These are phyloP conservation scores for Betta splendens DNA, from an alignment of 2,797 vertebrate species.

Conservation along the genomic window DNA sequence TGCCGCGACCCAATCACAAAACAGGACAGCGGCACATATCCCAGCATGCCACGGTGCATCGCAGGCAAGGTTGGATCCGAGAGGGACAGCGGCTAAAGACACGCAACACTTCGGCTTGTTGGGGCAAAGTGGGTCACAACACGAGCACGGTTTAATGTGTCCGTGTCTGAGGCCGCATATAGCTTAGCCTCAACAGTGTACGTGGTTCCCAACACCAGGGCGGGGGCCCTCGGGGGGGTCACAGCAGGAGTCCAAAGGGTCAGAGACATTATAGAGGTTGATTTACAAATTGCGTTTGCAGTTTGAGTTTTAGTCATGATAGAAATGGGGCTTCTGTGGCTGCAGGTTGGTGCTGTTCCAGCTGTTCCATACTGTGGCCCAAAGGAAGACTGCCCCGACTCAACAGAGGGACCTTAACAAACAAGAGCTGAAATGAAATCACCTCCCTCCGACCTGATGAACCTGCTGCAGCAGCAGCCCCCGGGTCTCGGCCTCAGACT, in stretches of 20 bases:
- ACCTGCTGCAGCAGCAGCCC: too few species aligned
- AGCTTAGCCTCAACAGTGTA: not conserved
- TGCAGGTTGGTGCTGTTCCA: too few species aligned
- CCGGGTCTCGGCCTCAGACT: too few species aligned
- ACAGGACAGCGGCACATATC: slow-evolving; percentile 58
- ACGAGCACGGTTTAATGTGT: slow-evolving; percentile 26
- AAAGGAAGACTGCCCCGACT: too few species aligned
- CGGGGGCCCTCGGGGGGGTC: not conserved
- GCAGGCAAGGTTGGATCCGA: slow-evolving; percentile 26
- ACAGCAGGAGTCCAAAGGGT: not conserved
- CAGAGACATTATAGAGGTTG: too few species aligned
- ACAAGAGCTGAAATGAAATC: too few species aligned
- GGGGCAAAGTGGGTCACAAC: slow-evolving; percentile 63
- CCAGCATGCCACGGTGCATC: slow-evolving; percentile 48
- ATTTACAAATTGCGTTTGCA: not conserved
- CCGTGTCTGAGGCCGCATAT: slow-evolving; percentile 3
- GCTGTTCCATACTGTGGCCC: too few species aligned
- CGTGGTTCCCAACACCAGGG: slow-evolving; percentile 1
- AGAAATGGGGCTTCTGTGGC: too few species aligned
- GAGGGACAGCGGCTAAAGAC: slow-evolving; percentile 37
- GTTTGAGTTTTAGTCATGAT: too few species aligned
- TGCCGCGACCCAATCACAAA: slow-evolving; percentile 64
- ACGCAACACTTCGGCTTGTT: slow-evolving; percentile 39
- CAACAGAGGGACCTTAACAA: too few species aligned
- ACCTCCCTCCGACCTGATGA: too few species aligned